Evolutionary conservation across 1,140 invertebrate species (phyloP).

Genomic region (Polyergus mexicanus): DNA sequence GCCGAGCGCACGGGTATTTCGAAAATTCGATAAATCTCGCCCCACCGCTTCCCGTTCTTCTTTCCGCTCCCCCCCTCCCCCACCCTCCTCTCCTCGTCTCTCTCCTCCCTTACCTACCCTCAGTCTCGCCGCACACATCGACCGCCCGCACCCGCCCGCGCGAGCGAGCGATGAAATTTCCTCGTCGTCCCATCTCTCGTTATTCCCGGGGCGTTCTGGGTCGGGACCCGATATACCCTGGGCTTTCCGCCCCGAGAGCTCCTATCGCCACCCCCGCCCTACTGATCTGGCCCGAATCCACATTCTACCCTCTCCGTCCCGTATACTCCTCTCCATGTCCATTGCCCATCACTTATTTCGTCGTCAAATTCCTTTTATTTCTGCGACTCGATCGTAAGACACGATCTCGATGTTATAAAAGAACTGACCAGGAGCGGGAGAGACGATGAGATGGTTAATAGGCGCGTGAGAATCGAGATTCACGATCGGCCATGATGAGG

Average conservation of each 20-base stretch:
- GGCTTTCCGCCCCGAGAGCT: slow-evolving; percentile 66
- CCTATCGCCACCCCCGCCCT: slow-evolving; percentile 28
- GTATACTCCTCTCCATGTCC: neutral
- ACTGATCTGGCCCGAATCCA: slow-evolving; percentile 44
- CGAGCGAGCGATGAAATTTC: slow-evolving; percentile 75
- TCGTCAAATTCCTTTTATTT: slow-evolving; percentile 40
- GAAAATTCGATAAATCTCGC: slow-evolving; percentile 80
- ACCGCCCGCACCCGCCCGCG: slow-evolving; percentile 54
- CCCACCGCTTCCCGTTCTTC: neutral
- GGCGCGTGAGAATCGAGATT: slow-evolving; percentile 42
- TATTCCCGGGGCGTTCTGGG: slow-evolving; percentile 72
- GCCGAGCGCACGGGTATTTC: slow-evolving; percentile 76
- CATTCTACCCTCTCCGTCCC: slow-evolving; percentile 24
- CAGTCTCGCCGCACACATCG: slow-evolving; percentile 67
- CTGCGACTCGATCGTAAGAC: slow-evolving; percentile 49
- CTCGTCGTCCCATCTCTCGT: slow-evolving; percentile 73
- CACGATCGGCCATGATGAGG: neutral
- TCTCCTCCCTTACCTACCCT: slow-evolving; percentile 23
- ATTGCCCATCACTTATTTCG: slow-evolving; percentile 39
- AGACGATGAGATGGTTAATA: slow-evolving; percentile 53
- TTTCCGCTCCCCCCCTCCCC: neutral
- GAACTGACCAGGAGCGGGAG: neutral
- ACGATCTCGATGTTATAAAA: slow-evolving; percentile 18
- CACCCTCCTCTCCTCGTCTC: neutral
- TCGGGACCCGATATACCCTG: slow-evolving; percentile 69